phyloP scores from a whole-genome alignment of 2,888 invertebrate species.

The Uropetala carovei region DNA sequence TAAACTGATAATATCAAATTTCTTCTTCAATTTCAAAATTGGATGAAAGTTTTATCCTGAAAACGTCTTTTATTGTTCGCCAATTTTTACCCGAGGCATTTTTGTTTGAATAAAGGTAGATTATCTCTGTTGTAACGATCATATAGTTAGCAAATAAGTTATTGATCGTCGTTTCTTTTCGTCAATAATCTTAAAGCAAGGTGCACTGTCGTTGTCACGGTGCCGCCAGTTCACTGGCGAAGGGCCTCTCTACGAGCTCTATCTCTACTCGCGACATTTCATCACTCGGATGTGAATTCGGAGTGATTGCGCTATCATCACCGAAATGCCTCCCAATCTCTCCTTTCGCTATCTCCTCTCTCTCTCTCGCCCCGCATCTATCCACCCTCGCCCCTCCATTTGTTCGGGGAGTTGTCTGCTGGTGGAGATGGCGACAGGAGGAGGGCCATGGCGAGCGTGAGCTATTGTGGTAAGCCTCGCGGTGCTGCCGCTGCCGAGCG shows the following conservation, averaged over 20 bases:
- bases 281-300: background rate
- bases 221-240: no score
- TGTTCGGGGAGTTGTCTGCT: background rate
- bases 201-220: background rate
- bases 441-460: background rate
- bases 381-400: background rate
- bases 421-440: background rate
- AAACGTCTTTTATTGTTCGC: no score
- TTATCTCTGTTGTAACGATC: background rate
- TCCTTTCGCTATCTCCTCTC: background rate
- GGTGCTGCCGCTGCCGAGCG: background rate
- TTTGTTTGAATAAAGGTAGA: no score
- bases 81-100: no score
- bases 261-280: background rate
- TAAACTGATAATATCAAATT: no score
- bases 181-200: background rate
- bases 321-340: background rate
- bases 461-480: slow-evolving; percentile 16
- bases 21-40: no score
- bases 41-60: no score
- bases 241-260: background rate
- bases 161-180: background rate
- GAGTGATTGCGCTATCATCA: slow-evolving; percentile 5
- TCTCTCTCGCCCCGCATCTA: background rate
- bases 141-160: background rate